Evolutionary conservation across 2,888 invertebrate genomes (phyloP).

Genomic region (Lepidochitona cinerea): DNA sequence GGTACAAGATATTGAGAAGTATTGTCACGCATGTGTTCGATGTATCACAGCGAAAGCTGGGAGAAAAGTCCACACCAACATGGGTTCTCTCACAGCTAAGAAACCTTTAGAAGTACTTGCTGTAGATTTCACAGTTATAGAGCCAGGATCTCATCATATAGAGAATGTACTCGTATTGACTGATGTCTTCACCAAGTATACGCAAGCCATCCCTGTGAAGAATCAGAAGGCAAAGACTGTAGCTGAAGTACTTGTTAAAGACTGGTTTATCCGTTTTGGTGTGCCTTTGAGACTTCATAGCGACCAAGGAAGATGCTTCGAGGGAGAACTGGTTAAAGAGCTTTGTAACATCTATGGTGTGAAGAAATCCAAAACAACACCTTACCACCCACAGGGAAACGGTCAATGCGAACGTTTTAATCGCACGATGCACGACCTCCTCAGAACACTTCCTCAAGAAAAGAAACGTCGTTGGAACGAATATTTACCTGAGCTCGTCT

Average conservation of each 20-base stretch:
- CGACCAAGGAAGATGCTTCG: constrained; percentile 13
- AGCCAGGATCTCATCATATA: neutral
- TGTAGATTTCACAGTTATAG: constrained; percentile 16
- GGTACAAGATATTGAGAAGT: constrained; percentile 6
- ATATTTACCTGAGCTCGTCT: constrained; percentile 2
- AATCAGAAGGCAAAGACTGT: constrained; percentile 16
- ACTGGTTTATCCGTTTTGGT: constrained; percentile 18
- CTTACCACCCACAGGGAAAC: constrained; percentile 14
- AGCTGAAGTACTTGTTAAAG: constrained; percentile 9
- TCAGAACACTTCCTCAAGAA: neutral
- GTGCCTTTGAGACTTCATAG: constrained; percentile 8
- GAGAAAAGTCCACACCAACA: neutral
- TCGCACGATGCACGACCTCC: neutral
- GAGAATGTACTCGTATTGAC: constrained; percentile 20
- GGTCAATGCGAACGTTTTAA: neutral
- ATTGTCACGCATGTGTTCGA: constrained; percentile 8
- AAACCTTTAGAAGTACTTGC: constrained; percentile 20
- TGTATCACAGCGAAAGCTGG: constrained; percentile 18
- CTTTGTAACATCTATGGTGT: constrained; percentile 7
- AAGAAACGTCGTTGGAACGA: constrained; percentile 7
- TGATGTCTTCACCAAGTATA: constrained; percentile 8
- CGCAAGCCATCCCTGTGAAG: constrained; percentile 4
- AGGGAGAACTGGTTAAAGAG: constrained; percentile 7
- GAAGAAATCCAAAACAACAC: neutral
- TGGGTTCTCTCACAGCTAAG: constrained; percentile 8